Base-by-base conservation (phyloP, 2,888 invertebrate species). In the Pinctada fucata region DNA sequence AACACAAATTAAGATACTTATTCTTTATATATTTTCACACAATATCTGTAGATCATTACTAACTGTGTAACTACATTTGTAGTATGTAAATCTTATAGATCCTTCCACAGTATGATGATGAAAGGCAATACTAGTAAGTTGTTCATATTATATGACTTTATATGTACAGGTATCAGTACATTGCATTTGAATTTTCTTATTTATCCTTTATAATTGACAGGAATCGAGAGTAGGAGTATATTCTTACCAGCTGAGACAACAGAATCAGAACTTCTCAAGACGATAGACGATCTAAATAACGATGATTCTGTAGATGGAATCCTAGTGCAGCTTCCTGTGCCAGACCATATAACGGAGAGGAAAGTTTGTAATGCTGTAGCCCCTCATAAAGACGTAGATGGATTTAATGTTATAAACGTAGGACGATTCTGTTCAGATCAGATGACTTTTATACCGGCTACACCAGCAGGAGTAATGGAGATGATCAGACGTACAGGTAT, bases 311-410 rank as follows among this genome's bases (percentile, higher is more conserved):
- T 97, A 1, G 96, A 97, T 93, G 97, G 97, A 0, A 95, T 98
- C 85, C 93, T 98, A 75, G 93, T 94, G 2, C 93, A 94, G 92
- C 93, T 98, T 72, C 97, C 97, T 0, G 93, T 98, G 65, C 97
- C 97, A 0, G 92, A 94, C 1, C 95, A 95, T 79, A 96, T 97
- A 80, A 94, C 82, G 47, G 91, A 91, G 78, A 94, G 95, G 81
- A 94, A 94, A 87, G 94, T 96, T 10, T 97, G 97, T 90, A 96
- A 97, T 93, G 95, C 96, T 0, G 95, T 98, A 0, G 93, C 94
- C 52, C 96, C 96, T 0, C 94, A 94, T 49, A 98, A 98, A 92
- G 97, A 98, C 94, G 97, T 98, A 0, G 97, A 98, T 93, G 97
- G 97, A 0, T 97, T 97, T 90, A 96, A 97, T 92, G 95, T 96